Evolutionary conservation across 2,888 invertebrate species (phyloP), one percentile per base, ranked within the genome.

Genomic region (Dynastes maya): DNA sequence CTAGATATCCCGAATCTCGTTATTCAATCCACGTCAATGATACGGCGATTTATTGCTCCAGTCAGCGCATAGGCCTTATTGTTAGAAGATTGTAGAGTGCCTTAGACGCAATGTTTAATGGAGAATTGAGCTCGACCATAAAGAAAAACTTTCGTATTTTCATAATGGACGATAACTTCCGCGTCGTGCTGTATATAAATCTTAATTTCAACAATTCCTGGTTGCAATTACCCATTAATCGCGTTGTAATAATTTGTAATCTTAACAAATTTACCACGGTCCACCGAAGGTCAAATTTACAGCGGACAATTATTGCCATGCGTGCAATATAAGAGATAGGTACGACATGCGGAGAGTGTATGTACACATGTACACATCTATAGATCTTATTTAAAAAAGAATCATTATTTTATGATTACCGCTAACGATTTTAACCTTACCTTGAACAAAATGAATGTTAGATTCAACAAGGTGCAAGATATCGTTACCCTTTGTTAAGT

Each of bases 241-340:
- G 37, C n/a, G 5, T 13, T 3, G 40, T 37, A 40, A 22, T 22
- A 22, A n/a, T 64, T 64, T 64, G 16, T 58, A 58, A 58, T 22
- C 22, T 58, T 58, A 58, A 37, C 64, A 32, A 64, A 37, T 37
- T 64, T 64, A 64, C 64, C 16, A 64, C 64, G 64, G n/a, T 64
- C 37, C 37, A 32, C 32, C 16, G 64, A 64, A 64, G 64, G 64
- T 37, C 64, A 64, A 32, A 3, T 40, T 5, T 1, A n/a, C 16
- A 58, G 0, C 55, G 22, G 55, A 8, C 55, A 58, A 58, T 58
- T 16, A n/a, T 5, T 53, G n/a, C 22, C 1, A 58, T 6, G 8
- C 9, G 22, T 58, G 8, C 5, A 8, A 11, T 45, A 58, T 16
- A 8, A 8, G 16, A 9, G 3, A 16, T 55, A 37, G 32, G 1